Percentiles rank a stretch among this genome's conserved stretches.
Conservation (phyloP, 2,113 vertebrate genomes). For the Sebastes schlegelii region DNA sequence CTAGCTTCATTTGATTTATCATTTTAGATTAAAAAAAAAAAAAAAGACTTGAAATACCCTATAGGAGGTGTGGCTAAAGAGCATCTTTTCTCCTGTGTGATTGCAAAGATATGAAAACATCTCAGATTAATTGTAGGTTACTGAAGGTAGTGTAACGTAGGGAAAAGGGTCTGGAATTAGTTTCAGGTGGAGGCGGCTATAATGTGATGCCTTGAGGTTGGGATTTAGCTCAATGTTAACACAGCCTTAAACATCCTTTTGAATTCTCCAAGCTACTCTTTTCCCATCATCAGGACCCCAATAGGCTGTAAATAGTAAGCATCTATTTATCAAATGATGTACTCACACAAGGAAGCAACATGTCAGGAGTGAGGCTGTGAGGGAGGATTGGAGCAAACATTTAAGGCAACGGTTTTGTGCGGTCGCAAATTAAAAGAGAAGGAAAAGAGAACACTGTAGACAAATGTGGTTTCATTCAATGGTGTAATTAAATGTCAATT, state of each 20-base stretch:
- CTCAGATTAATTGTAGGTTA: slow-evolving; percentile 15
- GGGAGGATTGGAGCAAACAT: not conserved
- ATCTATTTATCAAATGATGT: slow-evolving; percentile 40
- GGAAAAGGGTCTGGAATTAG: slow-evolving; percentile 3
- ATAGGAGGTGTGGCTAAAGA: slow-evolving; percentile 18
- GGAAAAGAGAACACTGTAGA: not conserved
- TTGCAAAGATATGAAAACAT: slow-evolving; percentile 21
- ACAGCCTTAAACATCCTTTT: not conserved
- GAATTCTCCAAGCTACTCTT: not conserved
- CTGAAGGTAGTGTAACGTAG: not conserved
- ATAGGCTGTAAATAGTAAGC: slow-evolving; percentile 12
- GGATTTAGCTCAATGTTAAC: slow-evolving; percentile 9
- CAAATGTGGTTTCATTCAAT: not conserved
- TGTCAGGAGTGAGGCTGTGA: slow-evolving; percentile 9
- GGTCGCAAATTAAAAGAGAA: too few species aligned
- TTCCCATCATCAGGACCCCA: not conserved
- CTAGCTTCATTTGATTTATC: slow-evolving; percentile 57
- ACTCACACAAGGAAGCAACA: not conserved
- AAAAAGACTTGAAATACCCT: slow-evolving; percentile 9
- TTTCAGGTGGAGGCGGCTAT: slow-evolving; percentile 18
- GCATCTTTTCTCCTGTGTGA: slow-evolving; percentile 17
- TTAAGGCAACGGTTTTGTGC: not conserved
- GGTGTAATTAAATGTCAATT: not conserved
- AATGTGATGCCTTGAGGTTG: slow-evolving; percentile 24
- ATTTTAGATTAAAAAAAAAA: slow-evolving; percentile 6